Percentiles rank a stretch among this genome's conserved stretches.
phyloP scores from a whole-genome alignment of 2,888 invertebrate species.

The Drosophila rubida region DNA sequence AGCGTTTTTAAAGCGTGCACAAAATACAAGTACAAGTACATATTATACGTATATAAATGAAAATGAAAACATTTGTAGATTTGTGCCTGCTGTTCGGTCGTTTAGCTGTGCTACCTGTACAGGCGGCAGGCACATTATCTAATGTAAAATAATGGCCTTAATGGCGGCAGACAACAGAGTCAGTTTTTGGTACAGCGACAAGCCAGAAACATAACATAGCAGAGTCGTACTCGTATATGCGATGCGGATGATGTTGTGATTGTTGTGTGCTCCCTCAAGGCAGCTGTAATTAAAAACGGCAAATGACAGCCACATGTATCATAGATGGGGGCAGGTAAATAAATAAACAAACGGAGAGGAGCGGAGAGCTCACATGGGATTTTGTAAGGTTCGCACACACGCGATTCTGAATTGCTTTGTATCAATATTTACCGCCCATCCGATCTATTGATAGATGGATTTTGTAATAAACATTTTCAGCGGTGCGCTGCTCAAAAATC shows the following conservation, averaged over 20 bases:
- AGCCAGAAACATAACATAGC: constrained; percentile 44
- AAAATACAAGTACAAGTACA: not conserved
- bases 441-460: constrained; percentile 52
- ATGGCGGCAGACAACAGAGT: constrained; percentile 38
- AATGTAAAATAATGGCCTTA: constrained; percentile 66
- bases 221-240: constrained; percentile 3
- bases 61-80: constrained; percentile 6
- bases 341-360: constrained; percentile 54
- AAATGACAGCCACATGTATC: constrained; percentile 74
- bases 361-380: constrained; percentile 1
- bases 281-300: constrained; percentile 72
- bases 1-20: not conserved
- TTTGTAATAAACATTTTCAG: constrained; percentile 56
- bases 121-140: constrained; percentile 36
- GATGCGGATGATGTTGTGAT: constrained; percentile 12
- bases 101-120: constrained; percentile 19
- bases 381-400: constrained; percentile 24
- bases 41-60: constrained; percentile 9
- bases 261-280: constrained; percentile 22
- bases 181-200: constrained; percentile 18
- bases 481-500: constrained; percentile 10
- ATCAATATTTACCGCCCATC: constrained; percentile 35
- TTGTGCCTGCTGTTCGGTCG: not conserved
- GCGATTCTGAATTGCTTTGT: constrained; percentile 19
- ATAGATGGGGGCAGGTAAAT: constrained; percentile 51